These are phyloP conservation scores for Chorisops tibialis DNA, from an alignment of 2,888 invertebrate species.

Conservation along the genomic window DNA sequence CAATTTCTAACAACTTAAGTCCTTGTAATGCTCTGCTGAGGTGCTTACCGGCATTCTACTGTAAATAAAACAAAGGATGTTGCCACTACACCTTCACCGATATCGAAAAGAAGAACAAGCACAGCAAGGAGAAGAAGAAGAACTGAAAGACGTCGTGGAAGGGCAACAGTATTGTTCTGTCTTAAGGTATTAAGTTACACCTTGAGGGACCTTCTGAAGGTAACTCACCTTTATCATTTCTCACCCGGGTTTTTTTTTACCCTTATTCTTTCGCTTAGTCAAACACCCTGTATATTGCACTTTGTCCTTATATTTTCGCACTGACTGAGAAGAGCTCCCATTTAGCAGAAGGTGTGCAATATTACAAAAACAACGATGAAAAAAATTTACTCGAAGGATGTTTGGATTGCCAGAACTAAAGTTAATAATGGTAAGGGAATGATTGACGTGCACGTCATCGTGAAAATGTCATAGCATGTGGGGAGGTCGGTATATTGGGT, in stretches of 20 bases:
- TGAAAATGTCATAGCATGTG: conserved; percentile 8
- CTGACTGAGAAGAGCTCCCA: neutral
- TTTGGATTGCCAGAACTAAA: neutral
- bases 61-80: conserved; percentile 31
- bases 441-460: conserved; percentile 32
- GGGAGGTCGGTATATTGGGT: neutral
- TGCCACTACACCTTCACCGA: neutral
- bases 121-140: neutral
- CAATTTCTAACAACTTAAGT: conserved; percentile 32
- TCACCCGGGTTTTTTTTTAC: neutral
- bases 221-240: conserved; percentile 6
- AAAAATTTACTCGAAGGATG: conserved; percentile 5
- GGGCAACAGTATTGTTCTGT: conserved; percentile 9
- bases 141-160: neutral
- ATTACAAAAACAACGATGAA: neutral
- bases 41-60: conserved; percentile 25
- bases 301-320: no score
- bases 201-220: conserved; percentile 11
- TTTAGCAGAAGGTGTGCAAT: conserved; percentile 2
- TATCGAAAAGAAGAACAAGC: neutral
- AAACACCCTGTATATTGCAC: neutral
- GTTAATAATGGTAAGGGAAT: conserved; percentile 20
- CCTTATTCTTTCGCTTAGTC: neutral
- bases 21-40: conserved; percentile 29
- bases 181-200: conserved; percentile 27